Conservation (phyloP, 2,797 vertebrate species). For the Propithecus deckenii region DNA sequence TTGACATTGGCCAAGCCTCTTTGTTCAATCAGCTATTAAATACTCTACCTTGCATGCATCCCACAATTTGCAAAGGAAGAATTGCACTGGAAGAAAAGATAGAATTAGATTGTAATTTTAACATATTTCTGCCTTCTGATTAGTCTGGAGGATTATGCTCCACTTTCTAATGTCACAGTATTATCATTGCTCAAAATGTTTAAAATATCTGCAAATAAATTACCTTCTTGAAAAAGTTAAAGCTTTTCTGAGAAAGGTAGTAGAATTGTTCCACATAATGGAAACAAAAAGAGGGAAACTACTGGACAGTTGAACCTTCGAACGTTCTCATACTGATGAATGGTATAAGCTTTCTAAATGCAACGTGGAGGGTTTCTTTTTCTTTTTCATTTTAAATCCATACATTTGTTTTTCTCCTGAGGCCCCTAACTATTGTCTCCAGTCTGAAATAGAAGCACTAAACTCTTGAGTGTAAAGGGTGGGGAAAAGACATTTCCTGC, state of each 20-base stretch:
- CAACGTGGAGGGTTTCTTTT: background rate
- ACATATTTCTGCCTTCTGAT: conserved; percentile 12
- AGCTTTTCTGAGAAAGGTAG: background rate
- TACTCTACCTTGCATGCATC: background rate
- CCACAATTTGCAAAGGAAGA: conserved; percentile 1
- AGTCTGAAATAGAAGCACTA: conserved; percentile 54
- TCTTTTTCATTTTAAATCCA: background rate
- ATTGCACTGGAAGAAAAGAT: background rate
- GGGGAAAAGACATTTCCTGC: conserved; percentile 50
- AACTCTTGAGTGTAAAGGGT: conserved; percentile 39
- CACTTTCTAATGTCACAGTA: background rate
- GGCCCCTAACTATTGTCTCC: background rate
- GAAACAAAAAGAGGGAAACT: background rate
- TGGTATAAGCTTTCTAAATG: background rate
- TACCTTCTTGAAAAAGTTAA: background rate
- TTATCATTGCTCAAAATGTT: conserved; percentile 32
- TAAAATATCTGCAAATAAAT: conserved; percentile 18
- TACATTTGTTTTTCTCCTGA: background rate
- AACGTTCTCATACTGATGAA: background rate
- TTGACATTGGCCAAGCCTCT: background rate
- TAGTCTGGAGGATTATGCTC: background rate
- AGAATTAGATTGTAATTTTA: conserved; percentile 2
- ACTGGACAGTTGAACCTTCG: background rate
- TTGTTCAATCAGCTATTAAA: background rate
- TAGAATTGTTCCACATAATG: background rate